These are phyloP conservation scores for Lamprologus sp. DNA, from an alignment of 2,113 vertebrate species.

Conservation along the genomic window DNA sequence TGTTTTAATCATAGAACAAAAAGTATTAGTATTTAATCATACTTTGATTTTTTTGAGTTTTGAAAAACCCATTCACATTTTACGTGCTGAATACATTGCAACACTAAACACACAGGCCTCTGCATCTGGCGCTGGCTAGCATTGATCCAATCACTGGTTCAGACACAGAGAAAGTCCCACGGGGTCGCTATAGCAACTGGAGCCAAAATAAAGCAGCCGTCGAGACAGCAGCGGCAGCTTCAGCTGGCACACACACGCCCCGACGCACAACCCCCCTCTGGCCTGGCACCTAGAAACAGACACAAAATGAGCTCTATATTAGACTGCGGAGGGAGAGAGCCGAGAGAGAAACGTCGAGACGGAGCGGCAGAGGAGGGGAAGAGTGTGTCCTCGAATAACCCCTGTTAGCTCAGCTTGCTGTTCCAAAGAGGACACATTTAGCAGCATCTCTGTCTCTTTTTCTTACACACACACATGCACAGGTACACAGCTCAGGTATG, in stretches of 20 bases:
- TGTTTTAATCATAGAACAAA: too few relatives aligned
- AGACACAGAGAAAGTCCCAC: constrained; percentile 50
- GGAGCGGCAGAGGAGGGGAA: neutral
- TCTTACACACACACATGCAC: neutral
- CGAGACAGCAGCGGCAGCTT: constrained; percentile 40
- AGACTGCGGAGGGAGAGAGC: constrained; percentile 17
- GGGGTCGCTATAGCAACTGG: constrained; percentile 61
- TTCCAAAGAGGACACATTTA: constrained; percentile 47
- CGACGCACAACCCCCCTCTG: constrained; percentile 2
- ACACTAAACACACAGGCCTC: neutral
- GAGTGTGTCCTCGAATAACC: constrained; percentile 41
- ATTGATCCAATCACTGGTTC: constrained; percentile 31
- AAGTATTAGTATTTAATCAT: too few relatives aligned
- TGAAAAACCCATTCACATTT: neutral
- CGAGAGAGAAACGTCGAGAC: neutral
- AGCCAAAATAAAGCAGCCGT: constrained; percentile 61
- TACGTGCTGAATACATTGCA: neutral
- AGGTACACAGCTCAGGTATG: neutral
- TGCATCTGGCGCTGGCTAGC: constrained; percentile 10
- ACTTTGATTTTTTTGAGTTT: neutral
- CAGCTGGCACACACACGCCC: constrained; percentile 8
- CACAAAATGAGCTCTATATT: constrained; percentile 47
- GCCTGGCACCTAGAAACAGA: constrained; percentile 51
- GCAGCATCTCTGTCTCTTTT: neutral
- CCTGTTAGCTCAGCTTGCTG: neutral